A percentile compares a stretch with the other conserved stretches of the same genome.
These are phyloP conservation scores for Drosophila baimaii DNA, from an alignment of 1,140 invertebrate genomes.

Conservation along the genomic window DNA sequence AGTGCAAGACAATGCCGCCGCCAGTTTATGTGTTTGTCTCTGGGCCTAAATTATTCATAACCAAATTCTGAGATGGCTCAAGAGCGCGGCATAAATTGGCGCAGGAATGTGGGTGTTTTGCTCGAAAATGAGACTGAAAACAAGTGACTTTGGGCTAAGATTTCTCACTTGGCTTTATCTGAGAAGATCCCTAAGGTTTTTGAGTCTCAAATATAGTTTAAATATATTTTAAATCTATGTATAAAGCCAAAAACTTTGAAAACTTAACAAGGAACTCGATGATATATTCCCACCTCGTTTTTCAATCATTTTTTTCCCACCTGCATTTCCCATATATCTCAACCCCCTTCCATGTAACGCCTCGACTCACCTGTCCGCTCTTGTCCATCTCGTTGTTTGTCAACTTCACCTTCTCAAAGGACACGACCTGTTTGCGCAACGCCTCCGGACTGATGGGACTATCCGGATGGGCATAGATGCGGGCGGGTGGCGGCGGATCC, in stretches of 20 bases:
- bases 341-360: background rate
- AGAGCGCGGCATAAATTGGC: background rate
- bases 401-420: slow-evolving; percentile 99
- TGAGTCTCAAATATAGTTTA: too few relatives aligned
- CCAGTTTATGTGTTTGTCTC: slow-evolving; percentile 62
- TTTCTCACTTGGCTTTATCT: background rate
- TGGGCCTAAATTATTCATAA: slow-evolving; percentile 69
- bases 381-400: slow-evolving; percentile 99
- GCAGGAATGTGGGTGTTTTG: background rate
- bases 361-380: slow-evolving; percentile 95
- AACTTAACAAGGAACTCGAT: background rate
- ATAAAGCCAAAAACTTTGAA: background rate
- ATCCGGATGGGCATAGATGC: slow-evolving; percentile 98
- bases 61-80: slow-evolving; percentile 7
- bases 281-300: background rate
- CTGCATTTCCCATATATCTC: too few relatives aligned
- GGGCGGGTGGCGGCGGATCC: slow-evolving; percentile 96
- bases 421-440: slow-evolving; percentile 97
- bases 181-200: too few relatives aligned
- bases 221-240: background rate
- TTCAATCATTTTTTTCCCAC: background rate
- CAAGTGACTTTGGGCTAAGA: background rate
- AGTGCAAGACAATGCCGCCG: slow-evolving; percentile 42
- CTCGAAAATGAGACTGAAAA: background rate
- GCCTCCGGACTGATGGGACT: slow-evolving; percentile 98